Conservation (phyloP, 2,888 invertebrate genomes). For the Lasioglossum villosulum region DNA sequence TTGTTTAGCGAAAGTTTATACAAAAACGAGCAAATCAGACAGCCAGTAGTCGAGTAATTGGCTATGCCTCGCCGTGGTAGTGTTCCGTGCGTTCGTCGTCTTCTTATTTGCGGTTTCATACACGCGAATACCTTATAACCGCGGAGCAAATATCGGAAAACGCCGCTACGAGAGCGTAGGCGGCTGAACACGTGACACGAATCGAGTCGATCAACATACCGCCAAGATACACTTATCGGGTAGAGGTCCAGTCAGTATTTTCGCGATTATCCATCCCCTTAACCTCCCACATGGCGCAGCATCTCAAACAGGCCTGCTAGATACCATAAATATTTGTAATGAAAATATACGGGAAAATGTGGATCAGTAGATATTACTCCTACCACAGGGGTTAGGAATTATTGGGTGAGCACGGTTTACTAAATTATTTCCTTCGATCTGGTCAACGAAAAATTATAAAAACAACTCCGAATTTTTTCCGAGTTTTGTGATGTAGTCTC, state of each 20-base stretch:
- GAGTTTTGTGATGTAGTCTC: too few relatives aligned
- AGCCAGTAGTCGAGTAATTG: constrained; percentile 41
- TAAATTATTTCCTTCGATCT: too few relatives aligned
- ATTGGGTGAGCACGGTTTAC: too few relatives aligned
- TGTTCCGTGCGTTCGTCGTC: constrained; percentile 43
- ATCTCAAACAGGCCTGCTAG: neutral
- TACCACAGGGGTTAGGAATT: too few relatives aligned
- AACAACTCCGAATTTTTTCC: too few relatives aligned
- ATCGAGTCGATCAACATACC: constrained; percentile 39
- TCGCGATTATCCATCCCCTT: neutral
- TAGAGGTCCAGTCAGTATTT: constrained; percentile 11
- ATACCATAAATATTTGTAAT: too few relatives aligned
- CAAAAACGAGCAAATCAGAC: constrained; percentile 38
- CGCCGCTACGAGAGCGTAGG: neutral
- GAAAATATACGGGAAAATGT: too few relatives aligned
- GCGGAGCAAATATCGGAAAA: constrained; percentile 41
- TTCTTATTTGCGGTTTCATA: constrained; percentile 52
- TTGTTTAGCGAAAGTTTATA: constrained; percentile 57
- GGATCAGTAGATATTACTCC: too few relatives aligned
- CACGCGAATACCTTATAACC: constrained; percentile 55
- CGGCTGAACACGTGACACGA: constrained; percentile 43
- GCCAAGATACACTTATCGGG: neutral
- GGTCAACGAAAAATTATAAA: too few relatives aligned
- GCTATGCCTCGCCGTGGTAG: constrained; percentile 24
- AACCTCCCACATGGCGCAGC: neutral